Percentiles rank a stretch among this genome's conserved stretches.
phyloP scores from a whole-genome alignment of 2,113 vertebrate species.

The Oxyura jamaicensis region DNA sequence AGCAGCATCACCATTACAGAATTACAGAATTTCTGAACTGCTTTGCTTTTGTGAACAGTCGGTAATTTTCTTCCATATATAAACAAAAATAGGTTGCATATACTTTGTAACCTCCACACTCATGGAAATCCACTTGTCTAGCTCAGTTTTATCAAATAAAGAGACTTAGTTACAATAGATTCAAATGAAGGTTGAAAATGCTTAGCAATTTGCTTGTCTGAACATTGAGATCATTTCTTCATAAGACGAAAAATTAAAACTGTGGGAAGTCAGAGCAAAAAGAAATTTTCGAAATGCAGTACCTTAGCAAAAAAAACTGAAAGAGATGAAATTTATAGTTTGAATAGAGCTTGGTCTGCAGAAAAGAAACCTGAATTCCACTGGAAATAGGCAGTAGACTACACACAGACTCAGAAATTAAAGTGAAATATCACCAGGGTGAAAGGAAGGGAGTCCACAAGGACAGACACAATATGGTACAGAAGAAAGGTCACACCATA shows the following conservation, averaged over 20 bases:
- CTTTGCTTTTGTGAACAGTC: neutral
- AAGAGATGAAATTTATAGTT: conserved; percentile 16
- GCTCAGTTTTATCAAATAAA: conserved; percentile 6
- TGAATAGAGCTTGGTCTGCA: neutral
- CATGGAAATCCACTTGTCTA: neutral
- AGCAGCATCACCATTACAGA: neutral
- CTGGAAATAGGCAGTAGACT: neutral
- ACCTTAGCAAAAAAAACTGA: neutral
- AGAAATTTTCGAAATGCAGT: neutral
- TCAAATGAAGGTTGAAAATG: neutral
- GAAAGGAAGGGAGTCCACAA: neutral
- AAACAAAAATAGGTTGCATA: neutral
- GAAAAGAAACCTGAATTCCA: conserved; percentile 12
- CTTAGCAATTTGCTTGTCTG: conserved; percentile 11
- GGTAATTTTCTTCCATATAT: neutral
- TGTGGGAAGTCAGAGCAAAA: neutral
- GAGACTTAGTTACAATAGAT: neutral
- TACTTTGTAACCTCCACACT: neutral
- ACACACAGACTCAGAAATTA: neutral
- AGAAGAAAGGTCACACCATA: neutral
- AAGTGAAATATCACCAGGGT: neutral
- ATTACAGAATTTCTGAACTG: neutral
- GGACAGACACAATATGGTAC: neutral
- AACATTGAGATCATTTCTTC: neutral
- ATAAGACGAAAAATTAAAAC: conserved; percentile 18